Evolutionary conservation across 2,888 invertebrate genomes (phyloP), one percentile per base, ranked within the genome.

Genomic region (Lottia scabra): DNA sequence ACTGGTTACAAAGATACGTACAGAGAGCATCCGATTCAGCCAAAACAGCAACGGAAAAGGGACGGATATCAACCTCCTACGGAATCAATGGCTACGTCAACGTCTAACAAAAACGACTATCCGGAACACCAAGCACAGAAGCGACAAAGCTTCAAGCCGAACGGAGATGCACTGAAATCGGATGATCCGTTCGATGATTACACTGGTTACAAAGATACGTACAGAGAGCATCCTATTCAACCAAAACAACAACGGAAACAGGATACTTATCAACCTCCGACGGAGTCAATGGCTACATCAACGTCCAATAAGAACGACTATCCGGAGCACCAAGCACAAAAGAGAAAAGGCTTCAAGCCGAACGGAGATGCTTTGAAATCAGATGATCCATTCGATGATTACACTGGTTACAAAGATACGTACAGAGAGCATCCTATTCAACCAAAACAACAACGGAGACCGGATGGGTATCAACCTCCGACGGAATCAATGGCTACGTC

Each of bases 161-260:
- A 78, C 30, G 68, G 72, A 12, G 71, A 70, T 6, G 78, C 83
- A 12, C 83, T 80, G 71, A 70, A 74, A 56, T 83, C 85, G 1
- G 79, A 81, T 26, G 83, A 80, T 13, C 85, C 84, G 8, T 85
- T 88, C 65, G 80, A 83, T 66, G 84, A 75, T 38, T 65, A 71
- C 30, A 88, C 87, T 19, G 84, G 82, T 56, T 87, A 88, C 78
- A 78, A 81, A 27, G 81, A 84, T 5, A 79, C 82, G 8, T 88
- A 80, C 72, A 79, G 81, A 56, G 79, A 80, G 68, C 83, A 87
- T 75, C 82, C 83, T 8, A 65, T 87, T 27, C 81, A 80, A 30
- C 71, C 74, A 13, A 80, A 79, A 63, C 69, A 73, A 44, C 65
- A 68, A 26, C 78, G 77, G 44, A 79, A 80, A 19, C 79, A 75